phyloP scores from a whole-genome alignment of 2,888 invertebrate species.

The Strigamia crassipes region DNA sequence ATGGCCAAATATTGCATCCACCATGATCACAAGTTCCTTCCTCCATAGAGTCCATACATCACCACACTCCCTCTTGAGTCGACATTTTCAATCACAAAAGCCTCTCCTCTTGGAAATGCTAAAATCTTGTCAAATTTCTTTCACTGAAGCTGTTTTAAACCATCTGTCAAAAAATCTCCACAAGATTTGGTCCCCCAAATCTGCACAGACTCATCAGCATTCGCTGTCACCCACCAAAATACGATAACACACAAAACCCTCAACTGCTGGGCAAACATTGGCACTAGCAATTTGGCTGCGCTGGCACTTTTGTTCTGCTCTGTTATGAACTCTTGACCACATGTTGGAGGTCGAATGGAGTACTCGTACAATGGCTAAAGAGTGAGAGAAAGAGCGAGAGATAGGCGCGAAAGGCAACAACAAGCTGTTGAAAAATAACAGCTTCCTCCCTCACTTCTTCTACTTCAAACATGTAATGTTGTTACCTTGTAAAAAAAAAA shows the following conservation, averaged over 20 bases:
- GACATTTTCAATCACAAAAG: neutral
- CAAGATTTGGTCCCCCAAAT: too few relatives aligned
- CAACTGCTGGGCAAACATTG: slow-evolving; percentile 10
- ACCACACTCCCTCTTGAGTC: neutral
- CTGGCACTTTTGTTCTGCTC: neutral
- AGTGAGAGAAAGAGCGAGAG: too few relatives aligned
- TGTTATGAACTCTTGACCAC: slow-evolving; percentile 1
- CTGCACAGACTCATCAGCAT: neutral
- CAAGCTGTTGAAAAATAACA: slow-evolving; percentile 3
- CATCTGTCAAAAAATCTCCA: too few relatives aligned
- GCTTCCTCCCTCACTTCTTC: neutral
- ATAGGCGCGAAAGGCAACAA: neutral
- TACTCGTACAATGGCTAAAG: neutral
- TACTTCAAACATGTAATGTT: neutral
- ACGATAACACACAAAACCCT: neutral
- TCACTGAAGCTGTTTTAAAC: too few relatives aligned
- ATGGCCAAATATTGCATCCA: neutral
- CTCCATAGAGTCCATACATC: neutral
- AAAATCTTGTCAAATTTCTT: neutral
- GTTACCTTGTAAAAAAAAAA: slow-evolving; percentile 10
- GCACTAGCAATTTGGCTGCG: slow-evolving; percentile 2
- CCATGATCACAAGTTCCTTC: neutral
- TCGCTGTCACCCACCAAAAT: slow-evolving; percentile 3
- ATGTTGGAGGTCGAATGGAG: slow-evolving; percentile 1
- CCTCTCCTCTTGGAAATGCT: neutral